phyloP scores from a whole-genome alignment of 23 tunicate species.

The Halocynthia roretzi region DNA sequence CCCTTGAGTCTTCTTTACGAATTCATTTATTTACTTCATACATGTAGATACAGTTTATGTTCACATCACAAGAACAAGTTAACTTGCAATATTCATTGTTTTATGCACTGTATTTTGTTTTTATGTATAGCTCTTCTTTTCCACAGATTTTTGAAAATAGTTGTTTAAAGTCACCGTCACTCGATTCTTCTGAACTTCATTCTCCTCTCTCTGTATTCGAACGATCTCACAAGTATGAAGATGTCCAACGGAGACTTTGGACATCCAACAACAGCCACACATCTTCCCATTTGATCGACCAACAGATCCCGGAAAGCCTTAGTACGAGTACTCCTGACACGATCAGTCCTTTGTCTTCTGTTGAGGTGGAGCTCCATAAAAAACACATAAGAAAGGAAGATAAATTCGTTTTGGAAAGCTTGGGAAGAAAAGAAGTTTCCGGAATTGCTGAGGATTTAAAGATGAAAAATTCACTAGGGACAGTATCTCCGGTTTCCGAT shows the following conservation, averaged over 20 bases:
- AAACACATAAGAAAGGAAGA: not conserved
- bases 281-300: slow-evolving; percentile 4
- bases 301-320: slow-evolving; percentile 10
- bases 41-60: too few relatives aligned
- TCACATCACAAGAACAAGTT: too few relatives aligned
- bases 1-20: too few relatives aligned
- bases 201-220: too few relatives aligned
- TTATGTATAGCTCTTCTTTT: too few relatives aligned
- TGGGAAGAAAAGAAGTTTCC: not conserved
- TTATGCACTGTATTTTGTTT: too few relatives aligned
- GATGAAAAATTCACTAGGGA: not conserved
- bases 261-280: not conserved
- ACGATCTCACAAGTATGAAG: too few relatives aligned
- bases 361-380: not conserved
- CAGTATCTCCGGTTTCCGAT: not conserved
- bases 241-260: not conserved
- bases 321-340: slow-evolving; percentile 17
- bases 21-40: too few relatives aligned
- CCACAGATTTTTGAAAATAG: too few relatives aligned
- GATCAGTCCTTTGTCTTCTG: slow-evolving; percentile 3
- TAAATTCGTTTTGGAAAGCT: not conserved
- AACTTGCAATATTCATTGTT: too few relatives aligned
- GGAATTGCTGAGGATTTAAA: not conserved
- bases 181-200: too few relatives aligned
- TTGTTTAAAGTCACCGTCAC: too few relatives aligned